phyloP scores from a whole-genome alignment of 2,797 vertebrate genomes.

The Phataginus tetradactyla region DNA sequence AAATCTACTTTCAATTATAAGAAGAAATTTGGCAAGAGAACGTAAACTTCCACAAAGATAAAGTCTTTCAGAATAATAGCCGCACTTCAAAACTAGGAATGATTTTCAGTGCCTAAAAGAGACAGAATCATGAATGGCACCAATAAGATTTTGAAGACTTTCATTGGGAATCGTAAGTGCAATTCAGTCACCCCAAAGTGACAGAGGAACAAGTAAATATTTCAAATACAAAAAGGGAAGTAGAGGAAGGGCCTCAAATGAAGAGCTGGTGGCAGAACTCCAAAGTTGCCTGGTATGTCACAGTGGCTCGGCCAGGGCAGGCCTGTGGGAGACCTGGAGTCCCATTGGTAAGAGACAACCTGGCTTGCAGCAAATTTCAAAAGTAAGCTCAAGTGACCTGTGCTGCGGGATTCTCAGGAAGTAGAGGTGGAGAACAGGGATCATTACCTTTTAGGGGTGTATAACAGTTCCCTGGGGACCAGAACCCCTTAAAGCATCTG shows the following conservation, averaged over 20 bases:
- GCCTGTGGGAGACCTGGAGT: not conserved
- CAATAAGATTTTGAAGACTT: not conserved
- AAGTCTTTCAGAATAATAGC: not conserved
- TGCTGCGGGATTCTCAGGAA: accelerated
- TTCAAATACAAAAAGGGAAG: not conserved
- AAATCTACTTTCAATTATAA: not conserved
- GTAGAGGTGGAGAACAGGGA: not conserved
- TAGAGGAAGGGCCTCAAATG: not conserved
- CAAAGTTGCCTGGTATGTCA: not conserved
- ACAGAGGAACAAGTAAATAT: not conserved
- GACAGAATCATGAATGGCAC: not conserved
- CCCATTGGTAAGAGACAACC: not conserved
- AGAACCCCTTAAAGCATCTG: accelerated
- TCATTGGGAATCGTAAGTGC: not conserved
- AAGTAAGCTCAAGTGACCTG: accelerated
- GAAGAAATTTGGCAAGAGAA: not conserved
- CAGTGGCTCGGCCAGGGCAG: not conserved
- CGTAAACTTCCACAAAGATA: too few relatives aligned
- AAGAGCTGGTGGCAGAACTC: not conserved
- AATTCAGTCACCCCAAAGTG: not conserved
- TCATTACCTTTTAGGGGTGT: accelerated
- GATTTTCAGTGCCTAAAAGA: not conserved
- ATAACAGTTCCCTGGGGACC: accelerated
- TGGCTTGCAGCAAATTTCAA: accelerated
- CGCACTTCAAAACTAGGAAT: not conserved